Base-by-base conservation (phyloP, 1,140 invertebrate genomes). In the Phocides pigmalion region DNA sequence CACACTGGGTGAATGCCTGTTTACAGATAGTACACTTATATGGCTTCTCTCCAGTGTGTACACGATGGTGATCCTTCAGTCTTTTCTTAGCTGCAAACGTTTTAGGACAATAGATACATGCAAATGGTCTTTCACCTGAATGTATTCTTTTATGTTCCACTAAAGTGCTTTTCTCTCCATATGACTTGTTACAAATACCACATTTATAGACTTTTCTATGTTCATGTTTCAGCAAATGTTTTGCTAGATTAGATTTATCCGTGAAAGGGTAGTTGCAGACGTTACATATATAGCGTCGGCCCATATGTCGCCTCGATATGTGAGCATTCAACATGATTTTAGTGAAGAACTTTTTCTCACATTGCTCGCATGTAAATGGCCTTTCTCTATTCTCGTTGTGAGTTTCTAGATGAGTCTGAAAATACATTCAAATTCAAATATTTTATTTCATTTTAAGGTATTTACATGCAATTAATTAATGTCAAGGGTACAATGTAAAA, bases 1-100 rank as follows among this genome's bases (percentile, higher is more conserved):
- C 92, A 14, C 92, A 82, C 67, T 94, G 94, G 0, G 93, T 93
- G 71, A 94, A 95, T 2, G 83, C 72, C 35, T 92, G 91, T 0
- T 92, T 78, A 71, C 94, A 95, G 8, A 93, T 79, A 12, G 74
- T 79, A 76, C 95, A 96, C 74, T 94, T 93, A 70, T 94, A 94
- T 0, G 95, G 95, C 77, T 94, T 94, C 68, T 96, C 94, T 0
- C 95, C 95, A 2, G 95, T 95, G 78, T 96, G 95, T 44, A 93
- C 93, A 50, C 94, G 89, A 54, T 93, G 92, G 79, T 96, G 95
- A 15, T 91, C 91, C 6, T 70, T 79, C 61, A 90, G 41, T 25
- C 84, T 70, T 32, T 79, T 77, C 58, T 87, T 91, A 4, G 84
- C 85, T 4, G 87, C 67, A 49, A 91, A 92, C 56, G 68, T 78